Base-by-base conservation (phyloP, 2,113 vertebrate genomes). In the Helogale parvula region DNA sequence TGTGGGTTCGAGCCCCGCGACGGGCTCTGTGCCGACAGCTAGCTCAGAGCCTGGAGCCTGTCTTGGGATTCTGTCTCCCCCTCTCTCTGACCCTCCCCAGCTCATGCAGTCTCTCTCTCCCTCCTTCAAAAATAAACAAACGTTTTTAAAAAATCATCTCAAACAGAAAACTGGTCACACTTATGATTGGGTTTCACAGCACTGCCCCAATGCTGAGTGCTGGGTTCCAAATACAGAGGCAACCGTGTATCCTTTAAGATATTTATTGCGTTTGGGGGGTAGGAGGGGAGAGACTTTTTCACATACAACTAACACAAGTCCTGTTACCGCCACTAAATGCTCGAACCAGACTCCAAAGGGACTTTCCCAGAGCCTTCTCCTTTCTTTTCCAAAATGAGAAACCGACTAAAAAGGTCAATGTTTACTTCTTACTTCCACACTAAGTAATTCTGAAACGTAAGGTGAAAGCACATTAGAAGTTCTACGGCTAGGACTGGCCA, bases 371-470 rank as follows among this genome's bases (percentile, higher is more conserved):
- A 85, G 27, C 38, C 77, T 97, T 94, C 82, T 63, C 38, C 88
- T 90, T 96, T 94, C 85, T 92, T 95, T 90, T 94, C 82, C 85
- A 50, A 80, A 93, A 93, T 1, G 27, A 52, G 69, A 95, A 97
- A 81, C 66, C 21, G 5, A 96, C 86, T 79, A 11, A 92, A 92
- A 97, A 96, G 90, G 80, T 84, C 97, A 94, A 77, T 31, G 71
- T 63, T 83, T 15, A 87, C 76, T 47, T 81, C n/a, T 80, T 81
- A 93, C 72, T 88, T 93, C 33, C 83, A 98, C n/a, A 92, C 47
- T 63, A 90, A 91, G n/a, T 85, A 96, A 96, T 97, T 96, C 81
- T 57, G 92, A 97, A 97, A 97, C 85, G 92, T 1, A 52, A 88
- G 74, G 83, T 47, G 21, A 68, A 96, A 93, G 89, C 94, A 83